These are phyloP conservation scores for Raja brachyura DNA, from an alignment of 2,113 vertebrate genomes.

Conservation along the genomic window DNA sequence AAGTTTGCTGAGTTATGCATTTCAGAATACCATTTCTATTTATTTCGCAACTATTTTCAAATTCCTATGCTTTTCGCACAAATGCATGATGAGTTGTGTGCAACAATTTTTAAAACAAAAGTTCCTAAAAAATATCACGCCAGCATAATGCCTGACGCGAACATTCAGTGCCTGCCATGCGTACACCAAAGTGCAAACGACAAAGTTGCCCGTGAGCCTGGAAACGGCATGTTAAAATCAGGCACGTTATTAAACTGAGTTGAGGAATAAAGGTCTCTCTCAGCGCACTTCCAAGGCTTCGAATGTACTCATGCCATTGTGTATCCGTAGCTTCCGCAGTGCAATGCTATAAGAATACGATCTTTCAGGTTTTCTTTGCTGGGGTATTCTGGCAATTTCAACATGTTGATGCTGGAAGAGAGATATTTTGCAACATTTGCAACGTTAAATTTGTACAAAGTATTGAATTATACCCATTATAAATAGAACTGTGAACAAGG, in stretches of 20 bases:
- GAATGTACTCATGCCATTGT: constrained; percentile 78
- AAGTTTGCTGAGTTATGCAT: not conserved
- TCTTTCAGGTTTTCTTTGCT: constrained; percentile 86
- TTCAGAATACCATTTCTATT: not conserved
- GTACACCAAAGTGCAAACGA: not conserved
- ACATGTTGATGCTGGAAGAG: constrained; percentile 90
- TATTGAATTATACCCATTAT: not conserved
- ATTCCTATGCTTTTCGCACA: not conserved
- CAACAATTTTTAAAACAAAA: not conserved
- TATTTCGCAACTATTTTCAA: not conserved
- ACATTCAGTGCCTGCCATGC: not conserved
- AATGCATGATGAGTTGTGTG: not conserved
- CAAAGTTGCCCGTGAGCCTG: not conserved
- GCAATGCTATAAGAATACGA: constrained; percentile 87
- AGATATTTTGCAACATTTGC: not conserved
- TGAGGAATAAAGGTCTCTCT: not conserved
- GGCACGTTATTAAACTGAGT: not conserved
- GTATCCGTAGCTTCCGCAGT: constrained; percentile 97
- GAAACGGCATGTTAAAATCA: not conserved
- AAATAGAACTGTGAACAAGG: not conserved
- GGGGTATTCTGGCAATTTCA: constrained; percentile 97
- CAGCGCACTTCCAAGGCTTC: not conserved
- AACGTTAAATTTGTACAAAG: not conserved
- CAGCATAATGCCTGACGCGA: constrained; percentile 10
- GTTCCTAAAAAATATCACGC: not conserved